A percentile compares a stretch with the other conserved stretches of the same genome.
These are phyloP conservation scores for Gymnoscopelus braueri DNA, from an alignment of 2,797 vertebrate species.

Conservation along the genomic window DNA sequence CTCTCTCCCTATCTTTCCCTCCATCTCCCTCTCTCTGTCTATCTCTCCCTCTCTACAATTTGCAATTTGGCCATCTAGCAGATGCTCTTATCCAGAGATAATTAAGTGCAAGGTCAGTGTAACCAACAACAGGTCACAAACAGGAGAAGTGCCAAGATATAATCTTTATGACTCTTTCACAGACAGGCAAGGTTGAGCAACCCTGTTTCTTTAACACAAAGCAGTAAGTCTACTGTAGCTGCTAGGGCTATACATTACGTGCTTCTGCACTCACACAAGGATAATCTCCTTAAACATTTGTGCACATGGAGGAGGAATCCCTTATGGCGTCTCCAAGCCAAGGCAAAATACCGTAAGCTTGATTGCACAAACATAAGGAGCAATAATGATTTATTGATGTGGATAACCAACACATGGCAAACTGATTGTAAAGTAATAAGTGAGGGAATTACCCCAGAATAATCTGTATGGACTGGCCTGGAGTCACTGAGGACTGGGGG, in stretches of 20 bases:
- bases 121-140: too few relatives aligned
- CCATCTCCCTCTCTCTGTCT: neutral
- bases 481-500: slow-evolving; percentile 5
- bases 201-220: neutral
- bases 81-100: too few relatives aligned
- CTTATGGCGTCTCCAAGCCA: neutral
- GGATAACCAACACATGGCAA: neutral
- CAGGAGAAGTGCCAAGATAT: neutral
- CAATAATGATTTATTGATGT: neutral
- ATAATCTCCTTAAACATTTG: slow-evolving; percentile 2
- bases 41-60: too few relatives aligned
- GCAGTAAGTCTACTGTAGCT: neutral
- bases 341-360: neutral
- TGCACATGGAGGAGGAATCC: neutral
- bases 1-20: neutral
- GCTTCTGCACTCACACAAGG: neutral
- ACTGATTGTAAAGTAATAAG: neutral
- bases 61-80: too few relatives aligned
- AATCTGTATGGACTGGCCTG: slow-evolving; percentile 9
- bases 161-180: slow-evolving; percentile 12
- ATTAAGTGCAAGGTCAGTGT: neutral
- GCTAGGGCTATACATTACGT: neutral
- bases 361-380: neutral
- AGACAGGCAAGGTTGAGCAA: neutral
- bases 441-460: slow-evolving; percentile 17